Evolutionary conservation across 2,888 invertebrate species (phyloP), one percentile per base, ranked within the genome.

Genomic region (Ormyrus nitidulus): DNA sequence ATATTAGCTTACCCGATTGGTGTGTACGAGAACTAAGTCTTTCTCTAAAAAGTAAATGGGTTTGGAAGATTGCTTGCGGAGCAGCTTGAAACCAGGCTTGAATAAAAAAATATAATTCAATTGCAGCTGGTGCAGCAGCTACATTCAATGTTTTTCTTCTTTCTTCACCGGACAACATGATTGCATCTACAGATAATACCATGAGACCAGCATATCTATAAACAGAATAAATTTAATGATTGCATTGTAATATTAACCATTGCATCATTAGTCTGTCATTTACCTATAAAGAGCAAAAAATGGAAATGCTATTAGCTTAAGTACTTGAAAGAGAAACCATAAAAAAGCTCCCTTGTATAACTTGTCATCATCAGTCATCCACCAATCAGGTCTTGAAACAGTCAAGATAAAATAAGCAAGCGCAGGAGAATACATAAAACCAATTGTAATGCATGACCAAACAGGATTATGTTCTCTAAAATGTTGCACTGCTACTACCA

Each of bases 51-150:
- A 96, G 92, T 85, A 96, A 91, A 87, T 94, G 94, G 19, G 92
- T 92, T 89, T 92, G 95, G 84, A 94, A 91, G 49, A 94, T 89
- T 59, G 94, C 93, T 89, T 95, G 95, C 0, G 96, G 96, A 0
- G 94, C 94, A 2, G 95, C 93, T 86, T 96, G 96, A 9, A 95
- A 91, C 90, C 95, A 96, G 2, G 95, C 94, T 89, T 96, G 96
- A 10, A 96, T 91, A 85, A 96, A 95, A 73, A 95, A 92, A 87
- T 96, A 96, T 53, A 96, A 91, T 87, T 96, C 96, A 83, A 94
- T 92, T n/a, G 94, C 93, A 44, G 95, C 94, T 0, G 95, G 94
- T 73, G 93, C 92, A 44, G 93, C 92, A 6, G 94, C 93, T 78
- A 92, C 91, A 8, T 91, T 86, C 65, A 95, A 87, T 10, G 95